These are phyloP conservation scores for Choristoneura fumiferana DNA, from an alignment of 1,140 invertebrate species.

Conservation along the genomic window DNA sequence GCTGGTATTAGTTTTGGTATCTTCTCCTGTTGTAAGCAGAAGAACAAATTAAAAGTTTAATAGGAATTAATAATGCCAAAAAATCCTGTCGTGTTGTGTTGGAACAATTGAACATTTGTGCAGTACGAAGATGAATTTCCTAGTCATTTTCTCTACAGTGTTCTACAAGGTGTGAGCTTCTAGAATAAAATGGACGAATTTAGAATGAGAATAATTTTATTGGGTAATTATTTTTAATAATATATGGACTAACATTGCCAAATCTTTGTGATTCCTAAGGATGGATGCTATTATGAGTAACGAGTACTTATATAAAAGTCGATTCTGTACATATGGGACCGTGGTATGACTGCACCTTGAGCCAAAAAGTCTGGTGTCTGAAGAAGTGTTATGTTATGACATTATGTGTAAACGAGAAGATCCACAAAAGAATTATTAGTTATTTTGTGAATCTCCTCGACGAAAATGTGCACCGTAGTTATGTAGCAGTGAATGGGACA, in stretches of 20 bases:
- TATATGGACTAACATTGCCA: constrained; percentile 5
- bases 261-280: constrained; percentile 11
- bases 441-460: no score
- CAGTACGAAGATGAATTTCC: constrained; percentile 34
- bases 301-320: neutral
- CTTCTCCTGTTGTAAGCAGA: constrained; percentile 61
- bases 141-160: constrained; percentile 52
- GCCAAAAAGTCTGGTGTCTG: no score
- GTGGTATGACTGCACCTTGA: no score
- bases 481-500: no score
- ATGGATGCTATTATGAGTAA: neutral
- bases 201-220: constrained; percentile 32
- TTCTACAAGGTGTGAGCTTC: constrained; percentile 66
- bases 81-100: constrained; percentile 26
- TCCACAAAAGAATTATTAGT: no score
- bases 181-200: constrained; percentile 66
- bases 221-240: constrained; percentile 20
- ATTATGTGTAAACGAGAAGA: no score
- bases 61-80: constrained; percentile 26
- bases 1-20: constrained; percentile 31
- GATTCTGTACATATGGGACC: neutral
- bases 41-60: constrained; percentile 30
- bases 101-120: neutral
- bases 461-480: no score
- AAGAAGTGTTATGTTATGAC: no score